Conservation (phyloP, 2,888 invertebrate genomes). For the Creontiades dilutus region DNA sequence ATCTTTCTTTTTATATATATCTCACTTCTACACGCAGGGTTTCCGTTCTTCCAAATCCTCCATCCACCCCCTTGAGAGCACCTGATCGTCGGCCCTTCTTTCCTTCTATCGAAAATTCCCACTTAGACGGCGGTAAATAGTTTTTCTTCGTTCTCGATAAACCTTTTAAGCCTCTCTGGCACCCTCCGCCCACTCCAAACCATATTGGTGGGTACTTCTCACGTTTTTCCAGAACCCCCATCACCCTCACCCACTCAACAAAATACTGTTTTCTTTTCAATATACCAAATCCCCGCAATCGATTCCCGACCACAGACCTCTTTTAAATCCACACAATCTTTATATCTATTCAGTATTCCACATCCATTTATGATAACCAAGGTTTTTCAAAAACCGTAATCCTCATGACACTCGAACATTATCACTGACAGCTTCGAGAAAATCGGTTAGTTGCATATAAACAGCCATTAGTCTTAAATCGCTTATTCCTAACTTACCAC, state of each 20-base stretch:
- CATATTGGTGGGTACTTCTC: conserved; percentile 27
- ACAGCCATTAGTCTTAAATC: too few species aligned
- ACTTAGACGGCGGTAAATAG: conserved; percentile 35
- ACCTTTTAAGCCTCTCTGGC: conserved; percentile 27
- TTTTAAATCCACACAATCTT: not conserved
- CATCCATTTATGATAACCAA: too few species aligned
- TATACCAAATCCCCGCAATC: not conserved
- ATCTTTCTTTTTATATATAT: conserved; percentile 37
- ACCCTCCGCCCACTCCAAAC: conserved; percentile 9
- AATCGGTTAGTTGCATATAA: too few species aligned
- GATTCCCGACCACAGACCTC: not conserved
- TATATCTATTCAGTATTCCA: not conserved
- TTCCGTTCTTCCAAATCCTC: conserved; percentile 16
- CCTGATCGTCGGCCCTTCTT: conserved; percentile 27
- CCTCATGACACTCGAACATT: too few species aligned
- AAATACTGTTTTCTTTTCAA: conserved; percentile 25
- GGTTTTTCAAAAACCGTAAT: too few species aligned
- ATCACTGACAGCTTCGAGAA: too few species aligned
- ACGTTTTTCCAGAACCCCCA: conserved; percentile 24
- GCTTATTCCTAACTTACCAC: too few species aligned
- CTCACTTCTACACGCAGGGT: conserved; percentile 24
- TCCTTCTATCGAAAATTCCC: conserved; percentile 35
- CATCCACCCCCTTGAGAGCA: not conserved
- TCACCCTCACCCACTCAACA: not conserved
- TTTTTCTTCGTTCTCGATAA: conserved; percentile 39